phyloP scores from a whole-genome alignment of 2,797 vertebrate genomes.

The Knipowitschia caucasica region DNA sequence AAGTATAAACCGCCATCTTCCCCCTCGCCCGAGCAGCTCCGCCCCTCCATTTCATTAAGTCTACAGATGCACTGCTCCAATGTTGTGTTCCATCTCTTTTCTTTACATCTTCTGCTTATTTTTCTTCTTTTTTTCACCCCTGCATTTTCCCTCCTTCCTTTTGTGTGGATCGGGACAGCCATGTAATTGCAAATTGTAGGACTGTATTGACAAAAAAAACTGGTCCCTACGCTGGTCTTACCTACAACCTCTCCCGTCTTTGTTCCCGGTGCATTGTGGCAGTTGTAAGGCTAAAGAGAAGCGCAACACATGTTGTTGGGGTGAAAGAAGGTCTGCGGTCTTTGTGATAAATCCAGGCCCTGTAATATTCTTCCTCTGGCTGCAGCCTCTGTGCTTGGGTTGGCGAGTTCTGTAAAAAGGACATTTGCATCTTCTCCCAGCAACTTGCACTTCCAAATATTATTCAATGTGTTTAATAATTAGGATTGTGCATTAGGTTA shows the following conservation, averaged over 20 bases:
- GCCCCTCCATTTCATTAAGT: conserved; percentile 77
- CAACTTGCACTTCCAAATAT: too few species aligned
- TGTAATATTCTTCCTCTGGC: conserved; percentile 54
- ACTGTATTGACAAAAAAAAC: conserved; percentile 45
- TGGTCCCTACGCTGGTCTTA: conserved; percentile 27
- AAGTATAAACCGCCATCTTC: conserved; percentile 53
- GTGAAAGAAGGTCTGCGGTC: conserved; percentile 60
- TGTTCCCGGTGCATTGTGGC: conserved; percentile 60
- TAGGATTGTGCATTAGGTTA: too few species aligned
- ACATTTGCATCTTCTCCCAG: too few species aligned
- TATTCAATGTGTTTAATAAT: too few species aligned
- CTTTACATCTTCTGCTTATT: conserved; percentile 59
- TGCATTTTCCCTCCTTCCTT: conserved; percentile 59
- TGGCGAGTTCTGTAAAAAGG: conserved; percentile 47
- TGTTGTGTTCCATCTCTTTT: conserved; percentile 63
- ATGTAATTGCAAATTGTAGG: conserved; percentile 63
- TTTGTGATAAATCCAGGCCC: conserved; percentile 72
- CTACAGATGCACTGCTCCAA: conserved; percentile 53
- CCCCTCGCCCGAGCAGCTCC: conserved; percentile 47
- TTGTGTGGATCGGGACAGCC: conserved; percentile 62
- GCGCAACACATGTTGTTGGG: conserved; percentile 63
- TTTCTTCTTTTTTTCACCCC: conserved; percentile 37
- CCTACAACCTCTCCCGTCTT: conserved; percentile 47
- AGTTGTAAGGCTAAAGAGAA: conserved; percentile 42
- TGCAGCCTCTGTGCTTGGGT: conserved; percentile 48